Evolutionary conservation across 2,113 vertebrate genomes (phyloP).

Genomic region (Tragelaphus imberbis): DNA sequence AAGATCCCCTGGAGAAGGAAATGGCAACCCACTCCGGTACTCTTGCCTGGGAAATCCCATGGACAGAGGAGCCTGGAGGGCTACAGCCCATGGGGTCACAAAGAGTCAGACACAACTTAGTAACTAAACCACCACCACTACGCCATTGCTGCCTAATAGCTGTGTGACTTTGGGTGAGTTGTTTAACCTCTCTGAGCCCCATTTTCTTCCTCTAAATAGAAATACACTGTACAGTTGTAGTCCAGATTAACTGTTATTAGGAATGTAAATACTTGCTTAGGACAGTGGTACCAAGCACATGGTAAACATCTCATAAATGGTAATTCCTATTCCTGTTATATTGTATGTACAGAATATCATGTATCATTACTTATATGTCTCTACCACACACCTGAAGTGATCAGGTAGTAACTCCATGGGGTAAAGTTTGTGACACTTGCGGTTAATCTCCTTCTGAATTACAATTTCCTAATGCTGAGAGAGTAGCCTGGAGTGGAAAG

Average conservation of each 20-base stretch:
- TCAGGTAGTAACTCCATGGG: not conserved
- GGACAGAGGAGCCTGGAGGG: not conserved
- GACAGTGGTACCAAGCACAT: not conserved
- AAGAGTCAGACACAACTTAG: not conserved
- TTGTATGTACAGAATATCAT: not conserved
- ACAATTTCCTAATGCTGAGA: not conserved
- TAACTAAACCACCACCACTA: not conserved
- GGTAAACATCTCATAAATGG: not conserved
- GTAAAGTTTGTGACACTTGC: not conserved
- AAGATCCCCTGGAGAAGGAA: not conserved
- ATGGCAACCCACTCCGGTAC: not conserved
- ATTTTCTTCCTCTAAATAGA: not conserved
- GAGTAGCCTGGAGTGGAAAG: not conserved
- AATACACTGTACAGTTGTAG: not conserved
- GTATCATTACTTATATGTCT: not conserved
- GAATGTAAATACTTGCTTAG: not conserved
- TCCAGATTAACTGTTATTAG: not conserved
- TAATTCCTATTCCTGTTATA: not conserved
- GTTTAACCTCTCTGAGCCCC: not conserved
- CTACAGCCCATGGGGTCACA: not conserved
- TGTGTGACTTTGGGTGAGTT: not conserved
- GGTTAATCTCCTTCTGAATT: not conserved
- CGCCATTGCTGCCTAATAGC: not conserved
- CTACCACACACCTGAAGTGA: not conserved
- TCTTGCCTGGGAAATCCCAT: not conserved